A percentile compares a stretch with the other conserved stretches of the same genome.
Evolutionary conservation across 1,140 invertebrate species (phyloP).

Genomic region (Drosophila aff.): DNA sequence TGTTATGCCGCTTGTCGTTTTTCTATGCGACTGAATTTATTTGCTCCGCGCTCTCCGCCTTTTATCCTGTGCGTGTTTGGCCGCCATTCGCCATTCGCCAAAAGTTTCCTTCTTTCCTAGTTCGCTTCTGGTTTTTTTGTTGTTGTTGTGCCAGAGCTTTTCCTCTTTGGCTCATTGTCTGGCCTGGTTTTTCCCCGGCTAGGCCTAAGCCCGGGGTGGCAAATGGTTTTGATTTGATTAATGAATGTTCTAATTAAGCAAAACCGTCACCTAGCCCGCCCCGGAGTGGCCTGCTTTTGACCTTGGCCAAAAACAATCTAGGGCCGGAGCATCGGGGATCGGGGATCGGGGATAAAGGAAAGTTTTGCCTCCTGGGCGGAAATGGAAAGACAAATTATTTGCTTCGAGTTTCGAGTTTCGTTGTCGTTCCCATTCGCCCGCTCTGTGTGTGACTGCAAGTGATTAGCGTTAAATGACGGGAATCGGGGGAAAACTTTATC

Average conservation of each 20-base stretch:
- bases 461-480: constrained; percentile 78
- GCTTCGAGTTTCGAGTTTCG: constrained; percentile 50
- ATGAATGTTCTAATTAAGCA: constrained; percentile 85
- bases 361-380: constrained; percentile 44
- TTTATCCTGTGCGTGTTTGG: constrained; percentile 69
- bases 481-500: constrained; percentile 71
- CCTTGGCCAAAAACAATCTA: constrained; percentile 77
- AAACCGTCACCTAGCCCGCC: constrained; percentile 79
- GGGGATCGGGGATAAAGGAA: constrained; percentile 12
- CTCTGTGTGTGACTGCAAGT: constrained; percentile 75
- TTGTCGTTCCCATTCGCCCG: constrained; percentile 2
- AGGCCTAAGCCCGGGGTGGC: constrained; percentile 70
- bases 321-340: background rate
- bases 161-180: constrained; percentile 33
- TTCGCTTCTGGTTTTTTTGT: background rate
- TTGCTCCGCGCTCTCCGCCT: constrained; percentile 44
- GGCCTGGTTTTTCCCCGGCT: constrained; percentile 30
- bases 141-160: constrained; percentile 16
- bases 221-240: constrained; percentile 85
- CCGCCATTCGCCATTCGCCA: constrained; percentile 77
- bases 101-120: constrained; percentile 63
- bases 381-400: constrained; percentile 81
- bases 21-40: constrained; percentile 82
- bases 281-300: constrained; percentile 64
- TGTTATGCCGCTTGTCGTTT: constrained; percentile 82